Percentiles rank a stretch among this genome's conserved stretches.
Conservation (phyloP, 2,113 vertebrate species). For the Zosterops pallidus region DNA sequence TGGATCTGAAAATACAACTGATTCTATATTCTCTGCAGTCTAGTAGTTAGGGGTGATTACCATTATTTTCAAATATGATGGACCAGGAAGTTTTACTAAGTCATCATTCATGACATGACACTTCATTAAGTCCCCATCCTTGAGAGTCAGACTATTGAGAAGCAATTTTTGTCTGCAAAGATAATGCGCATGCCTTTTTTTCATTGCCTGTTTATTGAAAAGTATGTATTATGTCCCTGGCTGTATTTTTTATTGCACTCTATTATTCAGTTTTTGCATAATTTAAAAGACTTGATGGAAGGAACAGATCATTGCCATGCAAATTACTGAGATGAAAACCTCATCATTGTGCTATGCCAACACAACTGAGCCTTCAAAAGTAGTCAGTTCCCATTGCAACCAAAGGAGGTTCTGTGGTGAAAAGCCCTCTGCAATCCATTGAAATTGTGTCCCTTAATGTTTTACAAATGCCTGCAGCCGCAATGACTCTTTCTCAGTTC, state of each 20-base stretch:
- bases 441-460: slow-evolving; percentile 1
- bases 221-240: not conserved
- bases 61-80: not conserved
- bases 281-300: slow-evolving; percentile 20
- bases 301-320: slow-evolving; percentile 3
- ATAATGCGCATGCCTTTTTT: not conserved
- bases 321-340: slow-evolving; percentile 31
- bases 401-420: slow-evolving; percentile 11
- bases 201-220: not conserved
- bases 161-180: not conserved
- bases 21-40: not conserved
- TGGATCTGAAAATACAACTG: not conserved
- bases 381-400: slow-evolving; percentile 4
- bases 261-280: not conserved
- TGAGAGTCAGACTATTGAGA: not conserved
- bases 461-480: not conserved
- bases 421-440: slow-evolving; percentile 18
- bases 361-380: slow-evolving; percentile 16
- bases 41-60: not conserved
- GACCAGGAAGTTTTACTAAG: not conserved
- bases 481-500: not conserved
- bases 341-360: not conserved
- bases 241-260: not conserved
- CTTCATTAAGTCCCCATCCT: not conserved
- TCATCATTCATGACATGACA: not conserved